These are phyloP conservation scores for Epicauta chinensis DNA, from an alignment of 1,140 invertebrate species.

Conservation along the genomic window DNA sequence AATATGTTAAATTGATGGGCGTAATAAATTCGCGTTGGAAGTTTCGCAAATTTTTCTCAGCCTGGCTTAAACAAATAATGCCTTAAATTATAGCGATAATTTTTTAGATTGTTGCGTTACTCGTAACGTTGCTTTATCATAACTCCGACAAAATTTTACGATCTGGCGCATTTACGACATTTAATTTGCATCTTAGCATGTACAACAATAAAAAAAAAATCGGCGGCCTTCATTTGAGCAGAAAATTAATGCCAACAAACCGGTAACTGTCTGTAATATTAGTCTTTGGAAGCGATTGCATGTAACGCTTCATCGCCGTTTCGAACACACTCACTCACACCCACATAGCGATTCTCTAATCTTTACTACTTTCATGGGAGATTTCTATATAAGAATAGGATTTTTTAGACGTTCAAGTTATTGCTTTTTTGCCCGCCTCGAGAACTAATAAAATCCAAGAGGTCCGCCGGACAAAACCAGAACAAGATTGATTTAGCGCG, in stretches of 20 bases:
- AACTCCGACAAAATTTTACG: conserved; percentile 6
- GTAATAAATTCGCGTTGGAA: too few species aligned
- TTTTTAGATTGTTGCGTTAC: conserved; percentile 8
- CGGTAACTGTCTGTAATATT: too few species aligned
- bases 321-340: neutral
- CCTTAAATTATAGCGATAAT: conserved; percentile 12
- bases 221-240: neutral
- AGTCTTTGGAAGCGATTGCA: too few species aligned
- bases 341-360: neutral
- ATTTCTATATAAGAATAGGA: neutral
- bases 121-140: conserved; percentile 7
- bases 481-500: conserved; percentile 4
- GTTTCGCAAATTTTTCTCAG: too few species aligned
- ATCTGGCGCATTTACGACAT: conserved; percentile 8
- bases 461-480: conserved; percentile 2
- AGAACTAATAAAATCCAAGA: conserved; percentile 10
- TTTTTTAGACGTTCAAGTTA: neutral
- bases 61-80: conserved; percentile 11
- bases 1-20: too few species aligned
- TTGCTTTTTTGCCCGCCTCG: conserved; percentile 1
- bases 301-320: too few species aligned
- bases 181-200: conserved; percentile 11
- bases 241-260: conserved; percentile 5
- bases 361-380: neutral
- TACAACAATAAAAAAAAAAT: conserved; percentile 1